phyloP scores from a whole-genome alignment of 2,797 vertebrate species.

The Stomatorhinus walkeri region DNA sequence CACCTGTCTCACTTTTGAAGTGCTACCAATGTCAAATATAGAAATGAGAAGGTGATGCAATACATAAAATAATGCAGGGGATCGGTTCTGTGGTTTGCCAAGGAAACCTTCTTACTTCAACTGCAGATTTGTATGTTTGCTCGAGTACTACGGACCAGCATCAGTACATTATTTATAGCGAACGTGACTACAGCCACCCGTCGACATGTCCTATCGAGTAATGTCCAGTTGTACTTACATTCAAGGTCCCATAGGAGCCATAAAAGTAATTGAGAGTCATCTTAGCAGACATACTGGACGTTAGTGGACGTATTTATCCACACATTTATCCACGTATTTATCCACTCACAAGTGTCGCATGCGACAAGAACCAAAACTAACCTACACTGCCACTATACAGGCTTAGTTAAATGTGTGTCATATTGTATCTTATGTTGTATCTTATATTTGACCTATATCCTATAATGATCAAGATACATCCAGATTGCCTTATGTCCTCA shows the following conservation, averaged over 20 bases:
- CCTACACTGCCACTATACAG: background rate
- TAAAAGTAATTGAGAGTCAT: background rate
- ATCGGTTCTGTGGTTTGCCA: background rate
- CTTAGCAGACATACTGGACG: background rate
- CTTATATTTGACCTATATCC: background rate
- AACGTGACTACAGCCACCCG: background rate
- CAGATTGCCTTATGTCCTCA: background rate
- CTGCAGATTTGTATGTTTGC: background rate
- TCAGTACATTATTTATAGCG: background rate
- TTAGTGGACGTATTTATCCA: background rate
- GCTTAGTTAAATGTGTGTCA: background rate
- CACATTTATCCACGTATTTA: too few species aligned
- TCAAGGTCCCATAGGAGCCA: background rate
- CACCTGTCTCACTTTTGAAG: background rate
- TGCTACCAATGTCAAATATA: slow-evolving; percentile 11
- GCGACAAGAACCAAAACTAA: background rate
- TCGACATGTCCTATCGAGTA: background rate
- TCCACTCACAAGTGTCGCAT: background rate
- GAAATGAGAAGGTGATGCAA: background rate
- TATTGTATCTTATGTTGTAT: background rate
- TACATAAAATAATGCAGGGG: background rate
- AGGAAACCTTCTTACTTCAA: background rate
- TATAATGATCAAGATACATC: background rate
- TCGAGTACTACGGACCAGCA: background rate
- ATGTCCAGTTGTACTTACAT: background rate